Evolutionary conservation across 2,888 invertebrate species (phyloP).

Genomic region (Thyatira batis): DNA sequence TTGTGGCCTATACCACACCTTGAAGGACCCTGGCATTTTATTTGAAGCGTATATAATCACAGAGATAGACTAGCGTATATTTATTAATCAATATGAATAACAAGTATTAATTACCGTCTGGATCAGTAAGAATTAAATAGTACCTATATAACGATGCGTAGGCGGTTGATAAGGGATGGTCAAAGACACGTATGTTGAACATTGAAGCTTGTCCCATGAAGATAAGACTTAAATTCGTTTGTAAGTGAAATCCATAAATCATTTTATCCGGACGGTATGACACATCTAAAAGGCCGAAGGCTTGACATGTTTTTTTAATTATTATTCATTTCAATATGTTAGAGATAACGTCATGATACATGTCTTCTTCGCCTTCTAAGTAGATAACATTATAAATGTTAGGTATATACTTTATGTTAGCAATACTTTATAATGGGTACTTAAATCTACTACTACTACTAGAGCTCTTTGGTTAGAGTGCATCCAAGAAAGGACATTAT

Average conservation of each 20-base stretch:
- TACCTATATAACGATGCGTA: not conserved
- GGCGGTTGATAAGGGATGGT: not conserved
- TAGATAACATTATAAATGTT: too few species aligned
- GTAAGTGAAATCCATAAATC: conserved; percentile 12
- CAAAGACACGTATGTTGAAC: not conserved
- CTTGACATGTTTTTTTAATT: conserved; percentile 31
- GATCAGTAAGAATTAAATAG: not conserved
- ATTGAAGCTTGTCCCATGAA: not conserved
- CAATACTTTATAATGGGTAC: too few species aligned
- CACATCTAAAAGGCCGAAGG: conserved; percentile 35
- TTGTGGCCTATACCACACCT: too few species aligned
- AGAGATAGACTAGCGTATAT: too few species aligned
- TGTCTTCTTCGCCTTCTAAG: conserved; percentile 29
- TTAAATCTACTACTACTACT: too few species aligned
- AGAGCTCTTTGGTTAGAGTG: too few species aligned
- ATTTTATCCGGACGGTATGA: conserved; percentile 30
- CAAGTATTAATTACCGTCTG: not conserved
- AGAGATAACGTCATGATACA: conserved; percentile 50
- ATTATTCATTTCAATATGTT: conserved; percentile 58
- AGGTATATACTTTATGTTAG: too few species aligned
- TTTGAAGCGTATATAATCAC: too few species aligned
- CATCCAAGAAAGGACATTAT: too few species aligned
- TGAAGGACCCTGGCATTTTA: too few species aligned
- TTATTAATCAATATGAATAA: not conserved
- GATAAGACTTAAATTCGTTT: not conserved